Conservation (phyloP, 2,888 invertebrate species). For the Polyploca ridens region DNA sequence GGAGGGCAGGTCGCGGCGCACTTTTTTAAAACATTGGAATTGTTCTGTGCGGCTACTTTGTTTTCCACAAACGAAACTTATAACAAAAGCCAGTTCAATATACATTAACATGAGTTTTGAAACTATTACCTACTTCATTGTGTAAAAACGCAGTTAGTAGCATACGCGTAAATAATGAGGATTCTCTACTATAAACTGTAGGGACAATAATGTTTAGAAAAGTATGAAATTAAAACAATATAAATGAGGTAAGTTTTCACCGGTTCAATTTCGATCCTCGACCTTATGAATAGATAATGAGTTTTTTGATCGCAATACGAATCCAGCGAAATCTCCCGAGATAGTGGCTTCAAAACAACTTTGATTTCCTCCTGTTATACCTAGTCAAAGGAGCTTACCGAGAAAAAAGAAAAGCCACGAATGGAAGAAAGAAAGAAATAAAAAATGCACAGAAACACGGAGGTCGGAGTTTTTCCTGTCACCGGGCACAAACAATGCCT, state of each 20-base stretch:
- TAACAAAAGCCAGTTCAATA: conserved; percentile 29
- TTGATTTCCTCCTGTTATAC: conserved; percentile 68
- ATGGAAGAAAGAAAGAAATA: conserved; percentile 71
- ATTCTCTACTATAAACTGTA: not conserved
- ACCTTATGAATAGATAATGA: conserved; percentile 5
- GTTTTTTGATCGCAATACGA: conserved; percentile 14
- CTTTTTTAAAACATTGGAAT: conserved; percentile 60
- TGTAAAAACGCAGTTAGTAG: not conserved
- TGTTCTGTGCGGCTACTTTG: conserved; percentile 36
- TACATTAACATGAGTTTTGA: not conserved
- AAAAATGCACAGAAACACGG: conserved; percentile 83
- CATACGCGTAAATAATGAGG: not conserved
- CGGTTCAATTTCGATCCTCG: not conserved
- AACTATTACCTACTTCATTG: not conserved
- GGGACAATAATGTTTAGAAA: not conserved
- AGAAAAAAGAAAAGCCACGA: conserved; percentile 59
- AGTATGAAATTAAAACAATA: conserved; percentile 1
- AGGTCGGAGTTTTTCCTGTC: conserved; percentile 85
- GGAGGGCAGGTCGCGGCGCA: conserved; percentile 40
- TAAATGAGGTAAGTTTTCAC: not conserved
- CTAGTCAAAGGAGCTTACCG: conserved; percentile 74
- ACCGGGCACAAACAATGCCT: conserved; percentile 83
- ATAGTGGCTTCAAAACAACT: conserved; percentile 65
- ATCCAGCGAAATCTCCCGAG: conserved; percentile 36
- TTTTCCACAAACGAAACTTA: conserved; percentile 36